Base-by-base conservation (phyloP, 2,888 invertebrate species). In the Drosophila austrosaltans region DNA sequence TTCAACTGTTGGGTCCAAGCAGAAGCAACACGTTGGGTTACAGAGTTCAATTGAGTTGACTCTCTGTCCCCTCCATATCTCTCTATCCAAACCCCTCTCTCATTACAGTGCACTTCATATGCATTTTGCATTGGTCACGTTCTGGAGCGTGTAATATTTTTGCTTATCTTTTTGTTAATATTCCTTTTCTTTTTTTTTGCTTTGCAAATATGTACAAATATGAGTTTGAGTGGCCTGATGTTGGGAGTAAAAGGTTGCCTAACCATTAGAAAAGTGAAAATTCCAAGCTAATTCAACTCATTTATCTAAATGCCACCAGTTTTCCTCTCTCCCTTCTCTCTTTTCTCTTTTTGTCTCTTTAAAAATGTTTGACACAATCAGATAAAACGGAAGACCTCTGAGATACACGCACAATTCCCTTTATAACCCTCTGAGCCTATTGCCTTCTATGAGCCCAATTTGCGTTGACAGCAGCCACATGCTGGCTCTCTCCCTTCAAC, bases 321-420 rank as follows among this genome's bases (percentile, higher is more conserved):
- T 8, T 12, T 4, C 12, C 10, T 44, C 6, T 30, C 30, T 30
- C 6, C 30, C 8, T 44, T 8, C 16, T 42, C 3, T 6, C 6
- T 30, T 16, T 16, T 16, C 16, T 28, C 28, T 28, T 4, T 2
- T 48, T 16, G 48, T 2, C 44, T 74, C 76, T 72, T 70, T 16
- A 87, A 87, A 82, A 82, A 84, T 84, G 84, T 44, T 48, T 22
- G 12, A 48, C 25, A 78, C 87, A 89, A 87, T 78, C 78, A 74
- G 85, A 79, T 90, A 90, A 90, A 87, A 83, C 36, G 88, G 82
- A 44, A 48, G 20, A 87, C 89, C 90, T 77, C 72, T 54, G 91
- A 89, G 85, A 82, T 80, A 77, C 69, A 78, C 72, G 76, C 75
- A 69, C 89, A 91, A 91, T 91, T 91, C 91, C 91, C 90, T 91